These are phyloP conservation scores for Sphaerophoria rueppellii DNA, from an alignment of 2,888 invertebrate genomes.

Conservation along the genomic window DNA sequence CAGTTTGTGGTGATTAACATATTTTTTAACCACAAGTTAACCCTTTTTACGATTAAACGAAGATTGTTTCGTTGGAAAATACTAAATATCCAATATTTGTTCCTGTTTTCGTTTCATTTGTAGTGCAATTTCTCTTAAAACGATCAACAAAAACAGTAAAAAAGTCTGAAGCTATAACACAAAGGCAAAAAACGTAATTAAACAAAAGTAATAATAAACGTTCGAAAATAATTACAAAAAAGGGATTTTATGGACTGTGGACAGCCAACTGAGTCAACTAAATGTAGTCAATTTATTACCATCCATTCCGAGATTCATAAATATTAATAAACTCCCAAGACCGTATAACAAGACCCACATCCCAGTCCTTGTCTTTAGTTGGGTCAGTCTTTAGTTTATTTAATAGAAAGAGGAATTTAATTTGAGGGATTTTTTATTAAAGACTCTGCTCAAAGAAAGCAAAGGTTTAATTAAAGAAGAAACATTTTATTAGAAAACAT, in stretches of 20 bases:
- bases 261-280: constrained; percentile 32
- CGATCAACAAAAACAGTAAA: background rate
- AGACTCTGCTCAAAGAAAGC: background rate
- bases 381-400: background rate
- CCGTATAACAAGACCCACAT: background rate
- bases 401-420: background rate
- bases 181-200: constrained; percentile 23
- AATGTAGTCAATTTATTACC: constrained; percentile 25
- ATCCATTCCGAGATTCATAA: constrained; percentile 17
- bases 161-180: background rate
- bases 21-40: constrained; percentile 10
- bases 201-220: constrained; percentile 35
- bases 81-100: constrained; percentile 12
- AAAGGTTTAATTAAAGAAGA: background rate
- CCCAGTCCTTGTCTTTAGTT: no score
- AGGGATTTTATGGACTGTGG: constrained; percentile 23
- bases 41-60: background rate
- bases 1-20: background rate
- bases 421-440: constrained; percentile 10
- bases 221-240: constrained; percentile 28
- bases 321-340: constrained; percentile 21
- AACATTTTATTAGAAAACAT: background rate
- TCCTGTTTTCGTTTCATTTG: constrained; percentile 7
- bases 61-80: constrained; percentile 3
- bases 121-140: constrained; percentile 11